Evolutionary conservation across 2,797 vertebrate species (phyloP).

Genomic region (Delichon dasypus): DNA sequence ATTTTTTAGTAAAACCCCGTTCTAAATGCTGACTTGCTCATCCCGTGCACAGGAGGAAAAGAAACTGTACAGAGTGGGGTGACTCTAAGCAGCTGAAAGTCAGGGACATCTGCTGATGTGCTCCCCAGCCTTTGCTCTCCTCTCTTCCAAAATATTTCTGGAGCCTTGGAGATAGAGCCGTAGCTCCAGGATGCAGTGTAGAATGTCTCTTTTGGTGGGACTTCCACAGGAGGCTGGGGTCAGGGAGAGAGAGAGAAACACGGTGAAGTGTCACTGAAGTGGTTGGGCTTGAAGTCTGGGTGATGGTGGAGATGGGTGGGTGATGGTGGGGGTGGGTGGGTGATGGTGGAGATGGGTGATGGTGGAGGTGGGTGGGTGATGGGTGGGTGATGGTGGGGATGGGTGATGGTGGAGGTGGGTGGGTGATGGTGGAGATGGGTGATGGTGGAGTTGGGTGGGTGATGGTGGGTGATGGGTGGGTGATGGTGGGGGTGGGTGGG

Average conservation of each 20-base stretch:
- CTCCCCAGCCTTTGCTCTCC: neutral
- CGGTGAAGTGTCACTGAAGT: neutral
- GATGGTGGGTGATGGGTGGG: no score
- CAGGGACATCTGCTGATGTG: neutral
- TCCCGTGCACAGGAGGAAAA: neutral
- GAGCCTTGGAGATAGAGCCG: neutral
- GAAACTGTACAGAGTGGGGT: accelerated
- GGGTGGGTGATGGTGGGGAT: no score
- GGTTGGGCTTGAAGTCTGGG: neutral
- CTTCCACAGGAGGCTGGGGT: neutral
- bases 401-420: no score
- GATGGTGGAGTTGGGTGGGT: no score
- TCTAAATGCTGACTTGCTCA: neutral
- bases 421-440: no score
- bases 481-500: no score
- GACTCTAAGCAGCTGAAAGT: neutral
- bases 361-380: no score
- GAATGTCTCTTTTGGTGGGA: neutral
- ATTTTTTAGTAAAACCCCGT: neutral
- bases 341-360: no score
- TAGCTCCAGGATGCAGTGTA: neutral
- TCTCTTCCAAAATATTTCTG: neutral
- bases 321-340: no score
- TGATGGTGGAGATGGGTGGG: neutral
- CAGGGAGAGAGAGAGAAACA: neutral